Evolutionary conservation across 1,140 invertebrate species (phyloP).

Genomic region (Papilio dardanus): DNA sequence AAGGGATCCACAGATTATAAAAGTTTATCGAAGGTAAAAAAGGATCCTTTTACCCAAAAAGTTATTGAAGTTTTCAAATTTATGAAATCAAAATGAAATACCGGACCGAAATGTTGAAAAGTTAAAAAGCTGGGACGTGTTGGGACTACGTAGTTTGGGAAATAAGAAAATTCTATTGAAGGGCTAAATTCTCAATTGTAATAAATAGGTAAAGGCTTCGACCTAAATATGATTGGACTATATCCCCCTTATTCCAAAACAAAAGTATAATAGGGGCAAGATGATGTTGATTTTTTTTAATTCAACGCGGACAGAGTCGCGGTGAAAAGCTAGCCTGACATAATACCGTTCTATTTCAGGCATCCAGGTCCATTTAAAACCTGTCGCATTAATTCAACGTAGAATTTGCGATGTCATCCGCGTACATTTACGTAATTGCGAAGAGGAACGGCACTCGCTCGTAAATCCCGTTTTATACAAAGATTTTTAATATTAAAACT

Average conservation of each 20-base stretch:
- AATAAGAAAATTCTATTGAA: background rate
- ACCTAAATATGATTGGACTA: too few species aligned
- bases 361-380: conserved; percentile 14
- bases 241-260: too few species aligned
- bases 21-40: conserved; percentile 12
- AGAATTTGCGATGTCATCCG: conserved; percentile 9
- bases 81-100: conserved; percentile 20
- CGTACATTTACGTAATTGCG: conserved; percentile 15
- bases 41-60: conserved; percentile 1
- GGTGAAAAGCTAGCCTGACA: background rate
- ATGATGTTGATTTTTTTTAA: too few species aligned
- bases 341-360: background rate
- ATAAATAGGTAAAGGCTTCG: too few species aligned
- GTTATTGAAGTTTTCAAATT: background rate
- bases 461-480: conserved; percentile 2
- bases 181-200: background rate
- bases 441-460: background rate
- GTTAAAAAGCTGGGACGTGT: background rate
- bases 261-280: too few species aligned
- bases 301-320: background rate
- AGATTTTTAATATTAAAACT: conserved; percentile 3
- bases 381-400: conserved; percentile 9
- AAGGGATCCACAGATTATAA: background rate
- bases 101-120: background rate
- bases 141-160: background rate